These are phyloP conservation scores for Caenorhabditis sp. DNA, from an alignment of 2,888 invertebrate species.

Conservation along the genomic window DNA sequence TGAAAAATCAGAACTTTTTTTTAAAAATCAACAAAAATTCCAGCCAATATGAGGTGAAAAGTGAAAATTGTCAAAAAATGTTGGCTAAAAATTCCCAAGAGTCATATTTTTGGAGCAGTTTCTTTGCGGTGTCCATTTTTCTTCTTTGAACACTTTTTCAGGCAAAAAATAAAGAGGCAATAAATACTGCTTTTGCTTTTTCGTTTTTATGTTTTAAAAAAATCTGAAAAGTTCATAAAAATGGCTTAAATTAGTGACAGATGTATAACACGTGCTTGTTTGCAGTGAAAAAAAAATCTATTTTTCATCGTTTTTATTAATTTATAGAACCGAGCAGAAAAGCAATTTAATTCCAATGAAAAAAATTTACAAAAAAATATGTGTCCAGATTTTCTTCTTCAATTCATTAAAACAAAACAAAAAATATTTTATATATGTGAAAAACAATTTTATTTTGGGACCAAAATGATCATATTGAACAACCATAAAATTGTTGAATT, in stretches of 20 bases:
- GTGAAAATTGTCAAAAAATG: conserved; percentile 1
- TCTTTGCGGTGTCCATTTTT: background rate
- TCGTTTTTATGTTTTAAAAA: background rate
- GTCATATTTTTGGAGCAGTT: background rate
- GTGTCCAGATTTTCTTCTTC: background rate
- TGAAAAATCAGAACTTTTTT: too few species aligned
- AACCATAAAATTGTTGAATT: too few species aligned
- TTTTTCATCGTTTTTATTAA: too few species aligned
- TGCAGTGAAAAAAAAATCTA: too few species aligned
- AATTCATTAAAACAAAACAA: conserved; percentile 5
- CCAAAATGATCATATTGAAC: too few species aligned
- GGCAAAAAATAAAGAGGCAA: background rate
- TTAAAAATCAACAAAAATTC: too few species aligned
- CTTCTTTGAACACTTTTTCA: background rate
- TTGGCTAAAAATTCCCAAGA: background rate
- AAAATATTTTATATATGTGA: too few species aligned
- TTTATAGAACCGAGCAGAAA: too few species aligned
- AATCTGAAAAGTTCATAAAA: background rate
- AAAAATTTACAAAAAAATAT: too few species aligned
- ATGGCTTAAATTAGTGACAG: background rate
- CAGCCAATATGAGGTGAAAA: background rate
- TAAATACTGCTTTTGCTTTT: background rate
- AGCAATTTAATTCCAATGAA: too few species aligned
- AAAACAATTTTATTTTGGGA: too few species aligned
- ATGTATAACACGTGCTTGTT: background rate